Evolutionary conservation across 1,140 invertebrate species (phyloP), one percentile per base, ranked within the genome.

Genomic region (Nylanderia fulva): DNA sequence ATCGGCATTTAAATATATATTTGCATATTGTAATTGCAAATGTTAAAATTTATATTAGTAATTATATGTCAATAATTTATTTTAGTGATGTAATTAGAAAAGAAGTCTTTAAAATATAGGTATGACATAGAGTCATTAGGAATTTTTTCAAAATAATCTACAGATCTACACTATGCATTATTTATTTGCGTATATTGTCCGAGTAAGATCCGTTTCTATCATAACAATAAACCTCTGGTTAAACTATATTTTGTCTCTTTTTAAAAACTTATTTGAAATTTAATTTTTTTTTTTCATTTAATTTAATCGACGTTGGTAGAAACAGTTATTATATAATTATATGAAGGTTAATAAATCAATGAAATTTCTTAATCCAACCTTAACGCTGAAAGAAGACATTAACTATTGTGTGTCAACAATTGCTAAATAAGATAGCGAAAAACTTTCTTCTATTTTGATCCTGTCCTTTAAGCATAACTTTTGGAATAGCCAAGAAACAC

Each of bases 361-460:
- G n/a, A 72, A 54, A 24, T 42, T 60, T 3, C 1, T 75, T 75
- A 72, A 72, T n/a, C 21, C 7, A 18, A n/a, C 18, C 6, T 42
- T 8, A 39, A 21, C 5, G 8, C 11, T 21, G 13, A 39, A 60
- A 60, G 33, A 61, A 61, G 11, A 75, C 1, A 0, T n/a, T 27
- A 42, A 75, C 21, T 39, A 8, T 6, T 8, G 36, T 3, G 29
- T 3, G 21, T 48, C 11, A 7, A 54, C 71, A 52, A 63, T 56
- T 45, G 24, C 13, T 5, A 8, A 36, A 36, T 29, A 66, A 52
- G 15, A 11, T 27, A 54, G 2, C n/a, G 54, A 33, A 88, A 77
- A 72, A 84, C 42, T 87, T 71, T 84, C 52, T 15, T 21, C 29
- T n/a, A 63, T 42, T 76, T 54, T 8, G 15, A 2, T 45, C 29